Conservation (phyloP, 2,113 vertebrate genomes). For the Sceloporus undulatus region DNA sequence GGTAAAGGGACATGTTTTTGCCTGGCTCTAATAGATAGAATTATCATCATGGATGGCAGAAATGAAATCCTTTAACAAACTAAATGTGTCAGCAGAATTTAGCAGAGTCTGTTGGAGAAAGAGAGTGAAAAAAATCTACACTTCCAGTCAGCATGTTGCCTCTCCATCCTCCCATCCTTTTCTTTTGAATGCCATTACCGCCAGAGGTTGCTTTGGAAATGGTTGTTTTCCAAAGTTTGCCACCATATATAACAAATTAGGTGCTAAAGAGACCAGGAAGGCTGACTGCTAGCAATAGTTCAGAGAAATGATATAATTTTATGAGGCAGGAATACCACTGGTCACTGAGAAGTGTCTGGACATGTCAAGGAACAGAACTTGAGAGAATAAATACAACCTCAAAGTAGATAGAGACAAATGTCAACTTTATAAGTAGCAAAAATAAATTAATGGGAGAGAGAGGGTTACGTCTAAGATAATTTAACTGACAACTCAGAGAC, state of each 20-base stretch:
- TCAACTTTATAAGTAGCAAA: not conserved
- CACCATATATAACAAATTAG: not conserved
- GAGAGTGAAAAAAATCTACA: not conserved
- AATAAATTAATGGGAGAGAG: not conserved
- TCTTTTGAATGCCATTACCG: not conserved
- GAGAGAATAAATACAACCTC: conserved; percentile 21
- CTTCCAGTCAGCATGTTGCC: not conserved
- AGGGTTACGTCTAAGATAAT: not conserved
- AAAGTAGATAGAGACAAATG: not conserved
- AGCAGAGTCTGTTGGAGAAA: not conserved
- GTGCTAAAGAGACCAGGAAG: not conserved
- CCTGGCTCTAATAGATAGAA: not conserved
- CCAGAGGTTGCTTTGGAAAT: not conserved
- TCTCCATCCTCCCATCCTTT: not conserved
- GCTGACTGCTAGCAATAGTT: not conserved
- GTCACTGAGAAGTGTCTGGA: not conserved
- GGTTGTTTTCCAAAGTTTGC: not conserved
- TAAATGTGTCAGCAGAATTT: conserved; percentile 2
- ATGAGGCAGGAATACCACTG: not conserved
- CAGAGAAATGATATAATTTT: not conserved
- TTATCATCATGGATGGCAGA: not conserved
- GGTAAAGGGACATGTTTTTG: not conserved
- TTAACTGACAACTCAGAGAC: conserved; percentile 14
- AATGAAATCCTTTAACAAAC: not conserved
- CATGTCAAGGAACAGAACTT: not conserved